Percentiles rank a stretch among this genome's conserved stretches.
phyloP scores from a whole-genome alignment of 2,797 vertebrate genomes.

The Pantherophis alleghaniensis region DNA sequence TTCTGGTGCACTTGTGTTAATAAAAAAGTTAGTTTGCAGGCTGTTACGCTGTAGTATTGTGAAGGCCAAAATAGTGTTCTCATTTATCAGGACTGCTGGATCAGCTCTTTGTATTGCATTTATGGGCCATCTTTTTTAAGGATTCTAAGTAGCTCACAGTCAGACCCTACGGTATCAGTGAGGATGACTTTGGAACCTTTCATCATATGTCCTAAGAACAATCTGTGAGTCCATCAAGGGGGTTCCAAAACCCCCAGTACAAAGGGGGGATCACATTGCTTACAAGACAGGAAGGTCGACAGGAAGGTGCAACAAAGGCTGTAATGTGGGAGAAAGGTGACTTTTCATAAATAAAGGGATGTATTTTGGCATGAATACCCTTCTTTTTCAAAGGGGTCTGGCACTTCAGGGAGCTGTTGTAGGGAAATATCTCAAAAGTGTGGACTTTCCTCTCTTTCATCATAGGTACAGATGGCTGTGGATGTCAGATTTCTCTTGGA shows the following conservation, averaged over 20 bases:
- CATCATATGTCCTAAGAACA: background rate
- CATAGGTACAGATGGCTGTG: conserved; percentile 97
- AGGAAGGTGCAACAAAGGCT: no score
- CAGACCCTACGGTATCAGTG: background rate
- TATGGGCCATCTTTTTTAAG: background rate
- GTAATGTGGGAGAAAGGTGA: background rate
- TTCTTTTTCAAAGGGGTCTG: background rate
- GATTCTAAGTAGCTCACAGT: background rate
- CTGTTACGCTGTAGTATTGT: background rate
- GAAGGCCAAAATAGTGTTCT: background rate
- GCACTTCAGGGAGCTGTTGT: background rate
- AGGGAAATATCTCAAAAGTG: background rate
- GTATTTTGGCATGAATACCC: background rate
- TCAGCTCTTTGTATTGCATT: background rate
- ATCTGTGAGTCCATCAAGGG: background rate
- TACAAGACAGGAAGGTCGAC: background rate
- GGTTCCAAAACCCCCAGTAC: background rate
- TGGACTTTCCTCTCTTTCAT: background rate
- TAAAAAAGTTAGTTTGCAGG: background rate
- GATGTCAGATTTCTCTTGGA: conserved; percentile 95
- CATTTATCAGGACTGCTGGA: background rate
- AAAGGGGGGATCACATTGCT: background rate
- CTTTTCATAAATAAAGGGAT: accelerated
- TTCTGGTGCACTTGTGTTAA: background rate
- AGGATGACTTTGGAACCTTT: background rate